These are phyloP conservation scores for Trichogramma dendrolimi DNA, from an alignment of 2,888 invertebrate species.

Conservation along the genomic window DNA sequence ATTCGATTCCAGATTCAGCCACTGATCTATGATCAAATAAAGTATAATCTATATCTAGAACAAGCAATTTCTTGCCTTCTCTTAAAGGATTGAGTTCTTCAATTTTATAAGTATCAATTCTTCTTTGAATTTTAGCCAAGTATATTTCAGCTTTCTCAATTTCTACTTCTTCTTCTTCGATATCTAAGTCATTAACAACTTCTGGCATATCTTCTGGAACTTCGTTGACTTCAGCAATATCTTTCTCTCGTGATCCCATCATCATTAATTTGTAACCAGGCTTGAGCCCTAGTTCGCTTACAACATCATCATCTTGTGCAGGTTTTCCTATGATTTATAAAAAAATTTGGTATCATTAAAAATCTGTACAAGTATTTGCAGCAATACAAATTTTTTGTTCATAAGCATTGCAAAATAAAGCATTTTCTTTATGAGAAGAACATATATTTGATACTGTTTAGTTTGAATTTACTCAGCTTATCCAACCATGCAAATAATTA, in stretches of 20 bases:
- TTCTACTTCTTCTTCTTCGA: conserved; percentile 77
- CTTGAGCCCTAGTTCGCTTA: conserved; percentile 76
- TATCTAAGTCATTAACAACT: conserved; percentile 87
- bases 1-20: conserved; percentile 80
- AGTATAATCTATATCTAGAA: conserved; percentile 94
- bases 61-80: conserved; percentile 82
- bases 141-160: conserved; percentile 67
- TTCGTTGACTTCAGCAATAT: conserved; percentile 77
- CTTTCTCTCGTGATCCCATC: conserved; percentile 93
- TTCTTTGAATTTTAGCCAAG: conserved; percentile 75
- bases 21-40: conserved; percentile 92
- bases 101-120: conserved; percentile 79
- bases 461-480: not conserved
- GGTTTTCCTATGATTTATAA: conserved; percentile 65
- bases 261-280: conserved; percentile 90
- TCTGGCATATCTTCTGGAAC: conserved; percentile 79
- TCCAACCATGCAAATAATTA: not conserved
- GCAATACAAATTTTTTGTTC: not conserved
- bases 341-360: not conserved
- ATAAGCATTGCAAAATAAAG: not conserved
- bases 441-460: not conserved
- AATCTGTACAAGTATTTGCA: not conserved
- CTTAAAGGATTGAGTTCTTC: conserved; percentile 77
- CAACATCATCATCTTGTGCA: conserved; percentile 72
- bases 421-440: not conserved